Evolutionary conservation across 1,140 invertebrate genomes (phyloP).

Genomic region (Lordiphosa stackelbergi): DNA sequence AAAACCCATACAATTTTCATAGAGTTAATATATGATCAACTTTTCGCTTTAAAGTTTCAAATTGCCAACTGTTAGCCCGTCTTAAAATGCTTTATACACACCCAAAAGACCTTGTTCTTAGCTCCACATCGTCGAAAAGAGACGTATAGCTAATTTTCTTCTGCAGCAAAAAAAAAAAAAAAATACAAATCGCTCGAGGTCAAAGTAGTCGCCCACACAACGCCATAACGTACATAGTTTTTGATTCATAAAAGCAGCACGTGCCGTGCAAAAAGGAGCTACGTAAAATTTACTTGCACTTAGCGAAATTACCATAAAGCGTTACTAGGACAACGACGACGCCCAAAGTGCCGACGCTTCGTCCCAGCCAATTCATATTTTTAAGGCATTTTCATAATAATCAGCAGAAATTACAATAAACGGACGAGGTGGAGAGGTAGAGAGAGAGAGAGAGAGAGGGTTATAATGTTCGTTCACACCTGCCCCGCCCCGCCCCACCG

Average conservation of each 20-base stretch:
- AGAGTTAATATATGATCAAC: no score
- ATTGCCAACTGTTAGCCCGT: no score
- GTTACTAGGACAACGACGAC: conserved; percentile 51
- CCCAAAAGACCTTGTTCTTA: conserved; percentile 1
- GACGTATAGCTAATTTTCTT: neutral
- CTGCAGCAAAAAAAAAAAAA: neutral
- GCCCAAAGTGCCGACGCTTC: conserved; percentile 16
- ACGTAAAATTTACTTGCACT: conserved; percentile 62
- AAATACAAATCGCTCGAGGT: neutral
- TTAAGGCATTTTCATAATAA: conserved; percentile 52
- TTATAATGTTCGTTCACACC: conserved; percentile 14
- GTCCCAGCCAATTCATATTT: conserved; percentile 46
- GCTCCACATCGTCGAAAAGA: neutral
- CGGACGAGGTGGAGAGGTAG: no score
- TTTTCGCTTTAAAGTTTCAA: no score
- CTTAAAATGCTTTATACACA: neutral
- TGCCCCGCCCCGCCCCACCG: no score
- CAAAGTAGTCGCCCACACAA: conserved; percentile 7
- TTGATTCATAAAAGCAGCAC: conserved; percentile 64
- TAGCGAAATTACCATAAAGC: conserved; percentile 69
- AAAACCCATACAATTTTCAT: no score
- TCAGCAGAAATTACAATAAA: conserved; percentile 12
- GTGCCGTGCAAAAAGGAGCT: conserved; percentile 31
- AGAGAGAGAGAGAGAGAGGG: conserved; percentile 16
- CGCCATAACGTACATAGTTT: conserved; percentile 51